Evolutionary conservation across 2,888 invertebrate species (phyloP).

Genomic region (Myopa tessellatipennis): DNA sequence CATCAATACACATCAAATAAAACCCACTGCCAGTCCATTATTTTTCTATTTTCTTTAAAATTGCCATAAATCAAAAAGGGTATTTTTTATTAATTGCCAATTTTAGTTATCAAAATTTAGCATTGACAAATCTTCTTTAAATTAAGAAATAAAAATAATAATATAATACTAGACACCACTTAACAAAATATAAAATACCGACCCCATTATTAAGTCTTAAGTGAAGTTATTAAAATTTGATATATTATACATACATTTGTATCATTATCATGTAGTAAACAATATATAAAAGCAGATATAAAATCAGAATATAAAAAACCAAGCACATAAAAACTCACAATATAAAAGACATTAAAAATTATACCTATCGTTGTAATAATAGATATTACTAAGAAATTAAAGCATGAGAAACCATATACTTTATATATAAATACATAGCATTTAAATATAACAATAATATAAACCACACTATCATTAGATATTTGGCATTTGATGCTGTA

Average conservation of each 20-base stretch:
- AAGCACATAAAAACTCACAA: no score
- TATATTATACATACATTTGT: background rate
- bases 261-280: background rate
- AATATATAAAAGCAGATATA: background rate
- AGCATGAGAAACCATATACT: slow-evolving; percentile 4
- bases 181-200: no score
- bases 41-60: background rate
- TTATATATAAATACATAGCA: slow-evolving; percentile 7
- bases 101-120: no score
- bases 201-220: background rate
- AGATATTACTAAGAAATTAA: no score
- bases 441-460: slow-evolving; percentile 17
- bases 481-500: slow-evolving; percentile 14
- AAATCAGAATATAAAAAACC: no score
- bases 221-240: background rate
- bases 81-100: no score
- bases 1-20: slow-evolving; percentile 12
- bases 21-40: slow-evolving; percentile 29
- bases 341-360: no score
- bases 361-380: no score
- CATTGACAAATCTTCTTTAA: no score
- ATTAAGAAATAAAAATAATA: no score
- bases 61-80: background rate
- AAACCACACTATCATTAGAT: slow-evolving; percentile 14
- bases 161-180: no score